Percentiles rank a stretch among this genome's conserved stretches.
phyloP scores from a whole-genome alignment of 2,797 vertebrate genomes.

The Enteromius paludinosus region DNA sequence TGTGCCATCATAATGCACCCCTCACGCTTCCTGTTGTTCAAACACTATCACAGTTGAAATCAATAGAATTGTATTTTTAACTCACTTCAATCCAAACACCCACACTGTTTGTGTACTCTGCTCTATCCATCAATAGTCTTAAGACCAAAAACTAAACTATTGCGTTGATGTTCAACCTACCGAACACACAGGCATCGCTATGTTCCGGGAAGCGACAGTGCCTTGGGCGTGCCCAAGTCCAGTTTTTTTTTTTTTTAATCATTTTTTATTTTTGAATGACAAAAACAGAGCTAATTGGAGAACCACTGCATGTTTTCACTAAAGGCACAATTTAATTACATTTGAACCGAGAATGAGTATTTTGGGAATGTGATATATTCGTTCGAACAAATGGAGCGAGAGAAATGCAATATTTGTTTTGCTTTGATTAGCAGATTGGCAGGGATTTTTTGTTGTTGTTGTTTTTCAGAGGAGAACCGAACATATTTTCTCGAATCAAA shows the following conservation, averaged over 20 bases:
- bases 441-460: slow-evolving; percentile 72
- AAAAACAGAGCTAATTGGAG: slow-evolving; percentile 87
- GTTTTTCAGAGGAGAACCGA: slow-evolving; percentile 69
- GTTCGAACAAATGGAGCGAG: slow-evolving; percentile 85
- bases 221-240: slow-evolving; percentile 77
- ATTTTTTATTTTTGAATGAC: slow-evolving; percentile 70
- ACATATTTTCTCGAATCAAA: slow-evolving; percentile 62
- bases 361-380: slow-evolving; percentile 83
- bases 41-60: slow-evolving; percentile 48
- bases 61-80: slow-evolving; percentile 56
- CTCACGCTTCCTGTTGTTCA: slow-evolving; percentile 48
- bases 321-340: slow-evolving; percentile 89
- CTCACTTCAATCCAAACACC: slow-evolving; percentile 57
- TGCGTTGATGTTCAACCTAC: slow-evolving; percentile 48
- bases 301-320: slow-evolving; percentile 84
- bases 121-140: slow-evolving; percentile 52
- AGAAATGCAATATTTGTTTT: slow-evolving; percentile 87
- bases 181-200: slow-evolving; percentile 62
- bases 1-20: slow-evolving; percentile 33
- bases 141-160: slow-evolving; percentile 51
- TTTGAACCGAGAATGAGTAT: slow-evolving; percentile 84
- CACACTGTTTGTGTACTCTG: slow-evolving; percentile 53
- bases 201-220: slow-evolving; percentile 73
- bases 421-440: slow-evolving; percentile 83
- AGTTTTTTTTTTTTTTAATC: slow-evolving; percentile 34